Base-by-base conservation (phyloP, 2,797 vertebrate species). In the Betta splendens region DNA sequence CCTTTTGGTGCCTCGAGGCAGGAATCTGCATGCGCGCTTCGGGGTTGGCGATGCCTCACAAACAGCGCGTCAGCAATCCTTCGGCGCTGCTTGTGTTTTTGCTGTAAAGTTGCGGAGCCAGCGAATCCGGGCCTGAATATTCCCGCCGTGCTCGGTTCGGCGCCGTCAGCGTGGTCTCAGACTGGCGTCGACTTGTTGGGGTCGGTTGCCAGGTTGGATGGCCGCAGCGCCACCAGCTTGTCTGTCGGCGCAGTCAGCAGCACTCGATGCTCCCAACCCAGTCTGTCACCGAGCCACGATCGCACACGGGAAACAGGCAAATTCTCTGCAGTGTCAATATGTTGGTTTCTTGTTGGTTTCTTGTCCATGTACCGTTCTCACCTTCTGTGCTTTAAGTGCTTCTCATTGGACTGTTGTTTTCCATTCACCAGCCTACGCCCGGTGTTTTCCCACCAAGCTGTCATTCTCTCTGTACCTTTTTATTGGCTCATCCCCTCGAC, bases 181-280 rank as follows among this genome's bases (percentile, higher is more conserved):
- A 44, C 60, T 62, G 72, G 39, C 72, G n/a, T 22, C 35, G 67
- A 57, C 53, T 71, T 1, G 32, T 39, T 58, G 17, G 73, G 52
- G 56, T 69, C 8, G 39, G 52, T 15, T 77, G 79, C 77, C 75
- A 75, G 74, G 66, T 70, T 70, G 64, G 54, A 49, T 72, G 72
- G 63, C 80, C 77, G 77, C 67, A 17, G 55, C 72, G 52, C 26
- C 31, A 79, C 63, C 70, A 48, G 69, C 71, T 76, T 78, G 76
- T 69, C 64, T 77, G 69, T 69, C 70, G 69, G 63, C 43, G n/a
- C 48, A 70, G 69, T 87, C 80, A 85, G 80, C 56, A 74, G 55
- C 79, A 84, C 69, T 74, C 61, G 64, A 80, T 9, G 48, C 58
- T 59, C 48, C 31, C 33, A 25, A 55, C 64, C 54, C 33, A 52